A percentile compares a stretch with the other conserved stretches of the same genome.
Conservation (phyloP, 2,888 invertebrate genomes). For the Eristalis arbustorum region DNA sequence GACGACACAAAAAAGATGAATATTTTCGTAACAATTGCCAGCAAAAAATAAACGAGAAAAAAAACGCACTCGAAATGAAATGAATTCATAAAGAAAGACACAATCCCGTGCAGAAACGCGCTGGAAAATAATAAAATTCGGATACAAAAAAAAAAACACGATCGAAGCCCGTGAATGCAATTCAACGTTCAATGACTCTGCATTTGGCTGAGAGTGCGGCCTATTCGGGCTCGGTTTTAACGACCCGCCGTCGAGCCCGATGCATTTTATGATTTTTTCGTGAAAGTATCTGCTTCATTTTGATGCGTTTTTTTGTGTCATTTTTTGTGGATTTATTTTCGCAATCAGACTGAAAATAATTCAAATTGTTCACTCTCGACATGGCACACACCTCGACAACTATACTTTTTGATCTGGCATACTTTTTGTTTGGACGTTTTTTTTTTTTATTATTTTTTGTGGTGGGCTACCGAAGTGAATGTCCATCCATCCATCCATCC, state of each 20-base stretch:
- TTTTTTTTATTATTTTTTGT: not conserved
- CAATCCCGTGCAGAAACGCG: not conserved
- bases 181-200: conserved; percentile 66
- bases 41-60: conserved; percentile 14
- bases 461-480: not conserved
- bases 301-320: not conserved
- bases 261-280: conserved; percentile 55
- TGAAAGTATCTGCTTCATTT: conserved; percentile 14
- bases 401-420: conserved; percentile 21
- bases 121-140: conserved; percentile 43
- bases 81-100: conserved; percentile 54
- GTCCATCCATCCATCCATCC: not conserved
- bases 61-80: conserved; percentile 35
- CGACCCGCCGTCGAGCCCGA: conserved; percentile 24
- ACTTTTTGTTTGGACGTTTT: not conserved
- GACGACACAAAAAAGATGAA: conserved; percentile 12
- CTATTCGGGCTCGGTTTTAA: conserved; percentile 35
- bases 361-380: conserved; percentile 53
- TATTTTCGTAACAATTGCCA: conserved; percentile 55
- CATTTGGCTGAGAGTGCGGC: conserved; percentile 12
- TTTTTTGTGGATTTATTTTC: not conserved
- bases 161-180: conserved; percentile 37
- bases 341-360: conserved; percentile 66
- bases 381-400: conserved; percentile 7
- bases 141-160: conserved; percentile 29